A percentile compares a stretch with the other conserved stretches of the same genome.
phyloP scores from a whole-genome alignment of 2,888 invertebrate genomes.

The Prostheceraeus crozeri region DNA sequence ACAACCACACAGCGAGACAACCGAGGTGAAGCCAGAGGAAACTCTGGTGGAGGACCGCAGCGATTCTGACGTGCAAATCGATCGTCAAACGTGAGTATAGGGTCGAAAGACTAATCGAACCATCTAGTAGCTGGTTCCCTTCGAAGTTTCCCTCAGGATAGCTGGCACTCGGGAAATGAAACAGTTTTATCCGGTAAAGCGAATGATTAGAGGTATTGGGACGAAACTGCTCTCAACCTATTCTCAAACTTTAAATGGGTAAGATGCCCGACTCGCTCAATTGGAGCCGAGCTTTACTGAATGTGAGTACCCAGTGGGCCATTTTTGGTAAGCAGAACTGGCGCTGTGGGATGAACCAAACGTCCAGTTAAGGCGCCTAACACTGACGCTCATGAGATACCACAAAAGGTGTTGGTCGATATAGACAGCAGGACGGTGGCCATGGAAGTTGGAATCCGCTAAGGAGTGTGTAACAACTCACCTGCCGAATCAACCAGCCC shows the following conservation, averaged over 20 bases:
- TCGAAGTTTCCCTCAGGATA: slow-evolving; percentile 71
- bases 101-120: slow-evolving; percentile 66
- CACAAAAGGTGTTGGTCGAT: slow-evolving; percentile 65
- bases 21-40: slow-evolving; percentile 66
- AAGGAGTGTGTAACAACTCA: slow-evolving; percentile 64
- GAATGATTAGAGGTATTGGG: slow-evolving; percentile 68
- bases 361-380: slow-evolving; percentile 66
- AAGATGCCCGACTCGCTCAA: slow-evolving; percentile 64
- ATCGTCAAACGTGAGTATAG: slow-evolving; percentile 70
- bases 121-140: slow-evolving; percentile 71
- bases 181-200: slow-evolving; percentile 67
- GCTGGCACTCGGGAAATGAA: slow-evolving; percentile 61
- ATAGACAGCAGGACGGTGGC: slow-evolving; percentile 68
- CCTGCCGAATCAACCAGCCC: slow-evolving; percentile 65
- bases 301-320: slow-evolving; percentile 64
- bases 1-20: too few relatives aligned
- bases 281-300: slow-evolving; percentile 59
- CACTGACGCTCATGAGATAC: slow-evolving; percentile 62
- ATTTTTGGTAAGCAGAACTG: slow-evolving; percentile 72
- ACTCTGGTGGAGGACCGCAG: slow-evolving; percentile 68
- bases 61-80: slow-evolving; percentile 73
- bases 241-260: slow-evolving; percentile 72
- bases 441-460: slow-evolving; percentile 70
- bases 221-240: slow-evolving; percentile 67
- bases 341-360: slow-evolving; percentile 72